Evolutionary conservation across 2,888 invertebrate genomes (phyloP).

Genomic region (Nesidiocoris tenuis): DNA sequence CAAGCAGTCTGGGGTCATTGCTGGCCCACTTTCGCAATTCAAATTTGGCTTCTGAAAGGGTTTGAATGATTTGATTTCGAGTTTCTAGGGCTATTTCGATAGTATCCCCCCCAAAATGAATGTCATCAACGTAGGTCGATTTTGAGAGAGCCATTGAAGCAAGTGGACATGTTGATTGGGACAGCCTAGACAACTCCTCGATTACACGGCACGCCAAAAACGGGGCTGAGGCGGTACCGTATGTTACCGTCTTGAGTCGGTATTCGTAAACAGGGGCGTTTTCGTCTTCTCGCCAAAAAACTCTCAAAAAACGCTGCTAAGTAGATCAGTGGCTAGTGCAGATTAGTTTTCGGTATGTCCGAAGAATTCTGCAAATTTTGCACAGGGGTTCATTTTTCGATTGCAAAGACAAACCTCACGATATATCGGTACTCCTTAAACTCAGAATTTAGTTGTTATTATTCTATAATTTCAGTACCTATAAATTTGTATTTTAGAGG

Average conservation of each 20-base stretch:
- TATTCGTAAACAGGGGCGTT: neutral
- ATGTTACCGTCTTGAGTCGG: conserved; percentile 7
- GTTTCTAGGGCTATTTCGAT: neutral
- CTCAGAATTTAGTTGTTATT: no score
- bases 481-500: no score
- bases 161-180: neutral
- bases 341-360: no score
- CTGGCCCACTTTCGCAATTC: conserved; percentile 14
- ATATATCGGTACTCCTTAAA: no score
- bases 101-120: neutral
- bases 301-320: no score
- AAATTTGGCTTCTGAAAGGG: neutral
- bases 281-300: neutral
- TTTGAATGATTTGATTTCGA: neutral
- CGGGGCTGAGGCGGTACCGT: conserved; percentile 19
- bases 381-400: no score
- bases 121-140: conserved; percentile 20
- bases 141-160: neutral
- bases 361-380: no score
- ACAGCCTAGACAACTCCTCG: neutral
- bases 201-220: conserved; percentile 6
- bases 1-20: conserved; percentile 1
- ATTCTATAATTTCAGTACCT: no score
- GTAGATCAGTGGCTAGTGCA: no score
- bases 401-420: no score